phyloP scores from a whole-genome alignment of 2,888 invertebrate species.

The Deilephila elpenor region DNA sequence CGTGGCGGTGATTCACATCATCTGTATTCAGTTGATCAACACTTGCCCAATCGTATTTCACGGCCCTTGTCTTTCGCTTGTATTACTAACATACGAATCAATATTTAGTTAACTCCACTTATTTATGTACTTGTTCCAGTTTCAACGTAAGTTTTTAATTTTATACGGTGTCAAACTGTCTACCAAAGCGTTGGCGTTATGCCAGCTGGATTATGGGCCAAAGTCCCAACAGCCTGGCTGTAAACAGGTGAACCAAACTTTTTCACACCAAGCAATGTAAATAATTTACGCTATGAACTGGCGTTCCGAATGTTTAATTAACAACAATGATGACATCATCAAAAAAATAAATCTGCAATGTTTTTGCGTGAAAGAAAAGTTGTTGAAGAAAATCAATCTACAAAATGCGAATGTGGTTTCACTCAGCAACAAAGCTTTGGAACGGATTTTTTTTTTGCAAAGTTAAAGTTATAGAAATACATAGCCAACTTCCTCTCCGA shows the following conservation, averaged over 20 bases:
- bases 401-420: too few species aligned
- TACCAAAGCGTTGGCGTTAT: not conserved
- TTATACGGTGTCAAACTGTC: conserved; percentile 19
- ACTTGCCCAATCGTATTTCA: conserved; percentile 29
- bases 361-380: not conserved
- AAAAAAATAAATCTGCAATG: not conserved
- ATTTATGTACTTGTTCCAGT: not conserved
- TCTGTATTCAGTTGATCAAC: conserved; percentile 30
- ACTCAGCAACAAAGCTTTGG: too few species aligned
- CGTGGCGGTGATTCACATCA: conserved; percentile 23
- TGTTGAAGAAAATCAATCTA: not conserved
- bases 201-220: not conserved
- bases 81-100: conserved; percentile 18
- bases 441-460: too few species aligned
- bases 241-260: not conserved
- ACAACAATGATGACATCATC: not conserved
- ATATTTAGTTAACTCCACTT: conserved; percentile 1
- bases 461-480: too few species aligned
- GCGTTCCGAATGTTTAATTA: not conserved
- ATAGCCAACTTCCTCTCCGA: too few species aligned
- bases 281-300: not conserved
- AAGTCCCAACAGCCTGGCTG: conserved; percentile 1
- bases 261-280: not conserved
- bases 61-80: conserved; percentile 21
- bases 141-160: conserved; percentile 9